Evolutionary conservation across 2,888 invertebrate species (phyloP), one percentile per base, ranked within the genome.

Genomic region (Dryococelus australis): DNA sequence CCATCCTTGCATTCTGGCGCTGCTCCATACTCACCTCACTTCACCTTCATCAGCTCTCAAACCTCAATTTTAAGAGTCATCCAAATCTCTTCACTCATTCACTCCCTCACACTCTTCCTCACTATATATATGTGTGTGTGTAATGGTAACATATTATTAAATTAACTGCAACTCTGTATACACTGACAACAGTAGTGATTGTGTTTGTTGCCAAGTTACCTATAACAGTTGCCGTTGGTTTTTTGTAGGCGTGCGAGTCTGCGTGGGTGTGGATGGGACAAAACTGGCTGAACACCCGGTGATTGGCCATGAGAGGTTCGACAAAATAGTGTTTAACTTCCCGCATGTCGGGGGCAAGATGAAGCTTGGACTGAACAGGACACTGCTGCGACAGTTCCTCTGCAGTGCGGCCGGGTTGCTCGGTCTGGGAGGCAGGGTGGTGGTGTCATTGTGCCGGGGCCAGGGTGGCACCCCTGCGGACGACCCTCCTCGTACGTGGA

Each of bases 261-360:
- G 92, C n/a, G 91, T 93, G 87, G 92, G 92, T 78, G 92, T 94
- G 78, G 94, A 94, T 92, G 94, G 93, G n/a, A 93, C 93, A 24
- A 91, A 92, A 88, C 90, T 94, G 53, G 90, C 91, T 43, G 87
- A 91, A 10, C 90, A 92, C 89, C 85, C 90, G 24, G 88, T 89
- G 28, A 89, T 92, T 10, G 89, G 88, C 27, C 89, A 85, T 0
- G 89, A 91, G 79, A 88, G 86, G 43, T 94, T 93, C 90, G 90
- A 92, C 43, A 92, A 92, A 90, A 93, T 95, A 79, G 92, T 95
- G 86, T 95, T 95, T 91, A 95, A 95, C 90, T 95, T 95, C 90
- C 95, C 95, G 13, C 94, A 94, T 91, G 92, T 93, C 80, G 94
- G 94, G 53, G 94, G 95, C 12, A 95, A 95, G 91, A 94, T 94